phyloP scores from a whole-genome alignment of 53 echinoderm and acorn worm genomes.

The Luidia sarsii region DNA sequence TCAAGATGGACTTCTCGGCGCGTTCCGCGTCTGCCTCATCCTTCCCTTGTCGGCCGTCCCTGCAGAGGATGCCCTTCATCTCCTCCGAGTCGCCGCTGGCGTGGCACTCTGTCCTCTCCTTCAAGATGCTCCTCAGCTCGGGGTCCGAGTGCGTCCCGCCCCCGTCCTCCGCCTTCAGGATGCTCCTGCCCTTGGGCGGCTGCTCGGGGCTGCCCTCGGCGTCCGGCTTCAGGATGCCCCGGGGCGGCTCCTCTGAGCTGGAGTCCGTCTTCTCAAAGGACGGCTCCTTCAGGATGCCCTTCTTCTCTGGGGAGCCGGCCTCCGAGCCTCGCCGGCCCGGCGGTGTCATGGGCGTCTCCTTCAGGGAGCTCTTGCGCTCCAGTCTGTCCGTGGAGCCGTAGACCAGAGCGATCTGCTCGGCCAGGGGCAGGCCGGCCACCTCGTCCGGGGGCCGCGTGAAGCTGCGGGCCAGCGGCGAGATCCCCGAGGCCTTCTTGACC shows the following conservation, averaged over 20 bases:
- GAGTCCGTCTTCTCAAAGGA: constrained; percentile 57
- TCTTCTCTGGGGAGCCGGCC: constrained; percentile 47
- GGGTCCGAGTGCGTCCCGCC: constrained; percentile 33
- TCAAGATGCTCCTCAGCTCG: constrained; percentile 56
- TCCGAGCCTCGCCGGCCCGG: constrained; percentile 20
- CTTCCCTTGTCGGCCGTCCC: constrained; percentile 44
- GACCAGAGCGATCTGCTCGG: constrained; percentile 84
- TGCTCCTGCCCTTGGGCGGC: constrained; percentile 29
- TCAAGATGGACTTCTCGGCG: constrained; percentile 54
- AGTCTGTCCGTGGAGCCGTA: constrained; percentile 54
- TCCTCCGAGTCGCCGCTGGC: constrained; percentile 51
- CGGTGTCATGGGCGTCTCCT: background rate
- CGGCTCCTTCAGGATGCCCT: constrained; percentile 51
- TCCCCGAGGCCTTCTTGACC: constrained; percentile 78
- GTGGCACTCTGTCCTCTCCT: constrained; percentile 38
- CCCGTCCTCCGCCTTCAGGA: constrained; percentile 45
- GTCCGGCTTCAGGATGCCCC: constrained; percentile 54
- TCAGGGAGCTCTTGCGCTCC: constrained; percentile 25
- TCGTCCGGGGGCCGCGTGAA: constrained; percentile 85
- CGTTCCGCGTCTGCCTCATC: constrained; percentile 41
- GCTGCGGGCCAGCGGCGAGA: constrained; percentile 90
- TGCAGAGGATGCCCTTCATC: constrained; percentile 53
- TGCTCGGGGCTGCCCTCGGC: constrained; percentile 9
- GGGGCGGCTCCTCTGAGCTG: constrained; percentile 42
- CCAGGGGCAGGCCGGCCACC: constrained; percentile 65